Evolutionary conservation across 1,140 invertebrate genomes (phyloP).

Genomic region (Drosophila miranda): DNA sequence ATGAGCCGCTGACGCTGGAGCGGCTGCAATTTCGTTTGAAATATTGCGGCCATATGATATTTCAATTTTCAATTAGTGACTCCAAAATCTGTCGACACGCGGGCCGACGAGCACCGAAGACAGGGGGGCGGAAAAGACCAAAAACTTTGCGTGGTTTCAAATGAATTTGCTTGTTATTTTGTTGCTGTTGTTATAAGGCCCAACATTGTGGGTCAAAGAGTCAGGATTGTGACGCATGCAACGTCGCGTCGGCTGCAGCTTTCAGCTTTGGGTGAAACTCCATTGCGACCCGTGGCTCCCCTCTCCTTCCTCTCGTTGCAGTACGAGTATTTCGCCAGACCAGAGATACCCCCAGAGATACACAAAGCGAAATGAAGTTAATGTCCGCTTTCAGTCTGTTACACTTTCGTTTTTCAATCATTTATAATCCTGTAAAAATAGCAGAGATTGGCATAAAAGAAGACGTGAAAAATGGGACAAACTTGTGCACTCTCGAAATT

Average conservation of each 20-base stretch:
- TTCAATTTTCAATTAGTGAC: slow-evolving; percentile 77
- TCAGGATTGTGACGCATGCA: slow-evolving; percentile 65
- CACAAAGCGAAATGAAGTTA: slow-evolving; percentile 6
- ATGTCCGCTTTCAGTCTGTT: slow-evolving; percentile 38
- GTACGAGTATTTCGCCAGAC: slow-evolving; percentile 24
- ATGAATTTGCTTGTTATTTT: slow-evolving; percentile 42
- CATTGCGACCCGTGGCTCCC: slow-evolving; percentile 6
- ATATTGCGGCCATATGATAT: slow-evolving; percentile 67
- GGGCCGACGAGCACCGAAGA: neutral
- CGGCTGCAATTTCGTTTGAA: slow-evolving; percentile 50
- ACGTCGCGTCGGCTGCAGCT: slow-evolving; percentile 28
- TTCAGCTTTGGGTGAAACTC: slow-evolving; percentile 24
- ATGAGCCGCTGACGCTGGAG: slow-evolving; percentile 14
- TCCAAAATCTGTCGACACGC: slow-evolving; percentile 46
- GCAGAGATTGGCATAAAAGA: slow-evolving; percentile 10
- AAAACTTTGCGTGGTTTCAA: slow-evolving; percentile 48
- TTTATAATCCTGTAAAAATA: slow-evolving; percentile 2
- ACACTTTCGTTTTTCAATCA: slow-evolving; percentile 47
- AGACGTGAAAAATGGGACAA: slow-evolving; percentile 40
- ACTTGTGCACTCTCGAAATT: slow-evolving; percentile 16
- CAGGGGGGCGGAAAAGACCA: slow-evolving; percentile 5
- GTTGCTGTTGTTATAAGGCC: slow-evolving; percentile 30
- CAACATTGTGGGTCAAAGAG: slow-evolving; percentile 72
- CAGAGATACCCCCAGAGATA: no score
- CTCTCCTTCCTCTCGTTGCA: slow-evolving; percentile 5